Evolutionary conservation across 2,797 vertebrate species (phyloP).

Genomic region (Lagocephalus sceleratus): DNA sequence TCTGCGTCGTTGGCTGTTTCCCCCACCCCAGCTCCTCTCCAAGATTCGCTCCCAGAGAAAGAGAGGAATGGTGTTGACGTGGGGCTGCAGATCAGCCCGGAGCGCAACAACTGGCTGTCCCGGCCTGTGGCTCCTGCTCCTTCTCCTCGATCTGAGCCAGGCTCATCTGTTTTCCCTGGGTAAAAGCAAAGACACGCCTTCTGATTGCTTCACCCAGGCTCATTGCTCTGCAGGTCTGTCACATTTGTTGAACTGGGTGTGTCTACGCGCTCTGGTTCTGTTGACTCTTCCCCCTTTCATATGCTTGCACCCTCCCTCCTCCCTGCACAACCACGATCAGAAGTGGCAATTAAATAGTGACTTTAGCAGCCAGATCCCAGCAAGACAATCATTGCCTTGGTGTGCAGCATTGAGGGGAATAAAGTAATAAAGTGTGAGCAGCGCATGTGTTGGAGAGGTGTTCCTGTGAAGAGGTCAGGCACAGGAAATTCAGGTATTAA

Average conservation of each 20-base stretch:
- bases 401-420: too few relatives aligned
- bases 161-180: constrained; percentile 62
- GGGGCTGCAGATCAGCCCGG: constrained; percentile 13
- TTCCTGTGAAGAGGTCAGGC: too few relatives aligned
- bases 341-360: constrained; percentile 24
- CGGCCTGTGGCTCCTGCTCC: constrained; percentile 51
- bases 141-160: constrained; percentile 46
- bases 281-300: constrained; percentile 48
- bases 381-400: background rate
- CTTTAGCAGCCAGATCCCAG: background rate
- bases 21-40: too few relatives aligned
- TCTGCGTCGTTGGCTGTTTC: constrained; percentile 23
- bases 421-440: too few relatives aligned
- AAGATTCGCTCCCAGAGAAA: constrained; percentile 21
- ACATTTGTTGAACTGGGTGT: constrained; percentile 75
- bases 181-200: constrained; percentile 69
- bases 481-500: background rate
- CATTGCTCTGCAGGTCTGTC: constrained; percentile 42
- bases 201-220: constrained; percentile 66
- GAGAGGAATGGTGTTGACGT: constrained; percentile 13
- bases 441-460: too few relatives aligned
- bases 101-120: constrained; percentile 30
- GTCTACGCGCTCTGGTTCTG: constrained; percentile 46
- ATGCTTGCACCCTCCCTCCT: constrained; percentile 24
- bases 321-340: constrained; percentile 24